Evolutionary conservation across 2,888 invertebrate species (phyloP).

Genomic region (Macrophya annulata): DNA sequence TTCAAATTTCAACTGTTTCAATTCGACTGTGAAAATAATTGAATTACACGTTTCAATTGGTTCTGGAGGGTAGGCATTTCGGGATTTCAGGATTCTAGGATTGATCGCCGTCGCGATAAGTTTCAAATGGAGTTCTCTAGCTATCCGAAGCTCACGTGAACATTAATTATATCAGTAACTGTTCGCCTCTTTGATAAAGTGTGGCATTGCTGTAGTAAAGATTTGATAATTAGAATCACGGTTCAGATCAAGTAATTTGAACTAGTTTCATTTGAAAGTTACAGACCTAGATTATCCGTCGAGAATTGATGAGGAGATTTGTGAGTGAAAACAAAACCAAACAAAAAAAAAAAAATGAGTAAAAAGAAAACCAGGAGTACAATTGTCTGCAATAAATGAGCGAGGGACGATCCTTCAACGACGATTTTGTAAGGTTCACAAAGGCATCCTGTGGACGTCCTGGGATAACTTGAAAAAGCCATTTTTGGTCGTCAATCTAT

Average conservation of each 20-base stretch:
- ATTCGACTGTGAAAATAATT: constrained; percentile 53
- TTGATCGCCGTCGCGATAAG: constrained; percentile 47
- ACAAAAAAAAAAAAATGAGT: not conserved
- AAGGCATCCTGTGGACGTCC: not conserved
- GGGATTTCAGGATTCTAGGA: constrained; percentile 42
- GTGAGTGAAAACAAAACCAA: no score
- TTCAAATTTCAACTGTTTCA: constrained; percentile 50
- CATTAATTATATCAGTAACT: constrained; percentile 44
- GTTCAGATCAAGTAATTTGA: not conserved
- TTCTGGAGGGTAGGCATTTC: constrained; percentile 41
- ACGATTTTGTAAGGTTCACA: not conserved
- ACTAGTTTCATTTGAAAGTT: not conserved
- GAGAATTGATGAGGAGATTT: not conserved
- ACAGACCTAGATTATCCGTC: not conserved
- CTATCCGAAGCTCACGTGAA: constrained; percentile 42
- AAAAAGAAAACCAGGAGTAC: not conserved
- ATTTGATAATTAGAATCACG: constrained; percentile 10
- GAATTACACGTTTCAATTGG: constrained; percentile 52
- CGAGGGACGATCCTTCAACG: not conserved
- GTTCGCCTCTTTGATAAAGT: constrained; percentile 16
- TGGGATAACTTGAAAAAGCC: not conserved
- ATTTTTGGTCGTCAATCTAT: constrained; percentile 44
- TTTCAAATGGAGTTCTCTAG: constrained; percentile 43
- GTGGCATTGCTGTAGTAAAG: not conserved
- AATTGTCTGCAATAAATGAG: not conserved